Conservation (phyloP, 2,797 vertebrate species). For the Ctenopoma kingsleyae region DNA sequence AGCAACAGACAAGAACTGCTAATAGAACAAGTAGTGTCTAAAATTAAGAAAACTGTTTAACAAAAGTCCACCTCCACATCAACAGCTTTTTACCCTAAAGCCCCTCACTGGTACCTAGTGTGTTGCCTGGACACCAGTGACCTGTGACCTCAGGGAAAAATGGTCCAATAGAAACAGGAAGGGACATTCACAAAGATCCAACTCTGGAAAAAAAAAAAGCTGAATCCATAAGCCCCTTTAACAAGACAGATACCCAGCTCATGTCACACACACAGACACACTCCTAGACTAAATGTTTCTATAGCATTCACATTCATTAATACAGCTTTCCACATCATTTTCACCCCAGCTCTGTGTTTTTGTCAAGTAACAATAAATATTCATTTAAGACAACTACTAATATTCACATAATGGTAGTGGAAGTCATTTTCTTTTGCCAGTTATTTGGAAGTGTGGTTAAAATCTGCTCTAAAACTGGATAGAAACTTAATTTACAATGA, state of each 20-base stretch:
- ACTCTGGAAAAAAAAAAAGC: slow-evolving; percentile 43
- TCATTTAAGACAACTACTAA: not conserved
- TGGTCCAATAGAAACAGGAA: slow-evolving; percentile 49
- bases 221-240: slow-evolving; percentile 32
- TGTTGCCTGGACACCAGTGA: slow-evolving; percentile 69
- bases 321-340: slow-evolving; percentile 3
- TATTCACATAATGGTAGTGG: not conserved
- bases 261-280: slow-evolving; percentile 4
- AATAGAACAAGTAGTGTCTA: not conserved
- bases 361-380: not conserved
- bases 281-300: not conserved
- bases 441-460: not conserved
- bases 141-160: slow-evolving; percentile 51
- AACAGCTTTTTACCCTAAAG: slow-evolving; percentile 56
- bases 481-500: not conserved
- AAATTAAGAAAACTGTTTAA: slow-evolving; percentile 19
- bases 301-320: slow-evolving; percentile 10
- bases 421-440: not conserved
- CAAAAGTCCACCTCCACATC: slow-evolving; percentile 63
- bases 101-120: slow-evolving; percentile 30
- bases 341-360: slow-evolving; percentile 3
- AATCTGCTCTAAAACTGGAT: not conserved
- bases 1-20: not conserved
- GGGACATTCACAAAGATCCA: slow-evolving; percentile 52
- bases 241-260: slow-evolving; percentile 20